Evolutionary conservation across 2,113 vertebrate genomes (phyloP).

Genomic region (Choloepus hoffmanni): DNA sequence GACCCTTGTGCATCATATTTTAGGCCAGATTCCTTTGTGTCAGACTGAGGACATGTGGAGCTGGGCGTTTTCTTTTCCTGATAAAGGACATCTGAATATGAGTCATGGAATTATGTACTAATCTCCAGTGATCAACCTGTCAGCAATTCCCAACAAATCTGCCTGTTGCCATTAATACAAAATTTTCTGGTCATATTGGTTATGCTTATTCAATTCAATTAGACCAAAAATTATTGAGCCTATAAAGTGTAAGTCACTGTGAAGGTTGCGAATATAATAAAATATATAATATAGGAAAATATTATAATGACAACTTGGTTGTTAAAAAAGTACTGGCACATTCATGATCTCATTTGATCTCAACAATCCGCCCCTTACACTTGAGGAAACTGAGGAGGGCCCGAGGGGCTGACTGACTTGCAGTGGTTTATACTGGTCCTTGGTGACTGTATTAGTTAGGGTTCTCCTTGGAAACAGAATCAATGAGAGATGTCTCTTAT

Average conservation of each 20-base stretch:
- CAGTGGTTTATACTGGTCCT: neutral
- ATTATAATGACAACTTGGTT: neutral
- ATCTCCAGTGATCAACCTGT: neutral
- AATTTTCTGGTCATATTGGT: neutral
- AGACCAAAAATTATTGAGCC: neutral
- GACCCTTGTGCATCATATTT: neutral
- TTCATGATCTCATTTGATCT: neutral
- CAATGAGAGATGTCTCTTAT: too few relatives aligned
- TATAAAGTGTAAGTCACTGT: neutral
- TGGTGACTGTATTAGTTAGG: too few relatives aligned
- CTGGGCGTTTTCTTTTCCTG: neutral
- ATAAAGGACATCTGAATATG: slow-evolving; percentile 30
- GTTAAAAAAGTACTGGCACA: neutral
- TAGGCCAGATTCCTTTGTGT: slow-evolving; percentile 31
- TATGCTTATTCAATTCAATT: slow-evolving; percentile 36
- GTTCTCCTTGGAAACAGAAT: too few relatives aligned
- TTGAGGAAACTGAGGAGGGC: neutral
- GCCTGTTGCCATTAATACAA: neutral
- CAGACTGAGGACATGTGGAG: neutral
- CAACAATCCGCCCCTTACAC: neutral
- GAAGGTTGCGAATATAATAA: slow-evolving; percentile 1
- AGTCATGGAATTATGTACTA: neutral
- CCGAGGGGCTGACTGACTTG: neutral
- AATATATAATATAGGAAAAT: neutral
- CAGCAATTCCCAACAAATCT: neutral